phyloP scores from a whole-genome alignment of 2,888 invertebrate species.

The Drosophila nr. perissopoda region DNA sequence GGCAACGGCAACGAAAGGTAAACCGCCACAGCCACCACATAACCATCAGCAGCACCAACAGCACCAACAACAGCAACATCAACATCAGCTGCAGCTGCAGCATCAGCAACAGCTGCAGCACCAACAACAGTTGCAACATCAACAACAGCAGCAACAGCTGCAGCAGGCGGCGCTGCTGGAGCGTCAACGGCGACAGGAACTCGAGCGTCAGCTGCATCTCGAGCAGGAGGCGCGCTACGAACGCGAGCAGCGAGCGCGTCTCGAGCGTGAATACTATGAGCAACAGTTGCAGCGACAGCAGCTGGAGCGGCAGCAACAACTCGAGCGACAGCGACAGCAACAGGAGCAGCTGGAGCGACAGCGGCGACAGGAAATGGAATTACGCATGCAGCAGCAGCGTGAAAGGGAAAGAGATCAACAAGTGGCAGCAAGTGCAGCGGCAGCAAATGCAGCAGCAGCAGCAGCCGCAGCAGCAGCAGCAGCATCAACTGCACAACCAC shows the following conservation, averaged over 20 bases:
- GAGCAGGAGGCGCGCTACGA: slow-evolving; percentile 73
- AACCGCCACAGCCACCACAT: slow-evolving; percentile 84
- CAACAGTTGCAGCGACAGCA: slow-evolving; percentile 73
- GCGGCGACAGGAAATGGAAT: slow-evolving; percentile 82
- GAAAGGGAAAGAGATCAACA: slow-evolving; percentile 31
- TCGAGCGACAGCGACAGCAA: slow-evolving; percentile 66
- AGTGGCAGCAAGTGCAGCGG: slow-evolving; percentile 13
- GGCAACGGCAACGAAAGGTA: slow-evolving; percentile 83
- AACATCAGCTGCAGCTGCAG: slow-evolving; percentile 82
- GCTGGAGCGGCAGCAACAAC: slow-evolving; percentile 63
- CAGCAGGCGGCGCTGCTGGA: slow-evolving; percentile 65
- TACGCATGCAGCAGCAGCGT: slow-evolving; percentile 53
- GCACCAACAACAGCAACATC: slow-evolving; percentile 85
- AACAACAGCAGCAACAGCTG: slow-evolving; percentile 59
- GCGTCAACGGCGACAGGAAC: slow-evolving; percentile 84
- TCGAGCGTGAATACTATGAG: slow-evolving; percentile 85
- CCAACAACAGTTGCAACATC: slow-evolving; percentile 84
- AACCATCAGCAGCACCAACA: slow-evolving; percentile 86
- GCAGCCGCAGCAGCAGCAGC: slow-evolving; percentile 67
- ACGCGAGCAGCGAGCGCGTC: slow-evolving; percentile 69
- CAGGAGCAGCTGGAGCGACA: slow-evolving; percentile 80
- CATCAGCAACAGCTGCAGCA: slow-evolving; percentile 83
- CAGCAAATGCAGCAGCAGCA: slow-evolving; percentile 70
- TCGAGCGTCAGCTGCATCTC: slow-evolving; percentile 66
- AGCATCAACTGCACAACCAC: slow-evolving; percentile 84